phyloP scores from a whole-genome alignment of 2,113 vertebrate species.

The Datnioides undecimradiatus region DNA sequence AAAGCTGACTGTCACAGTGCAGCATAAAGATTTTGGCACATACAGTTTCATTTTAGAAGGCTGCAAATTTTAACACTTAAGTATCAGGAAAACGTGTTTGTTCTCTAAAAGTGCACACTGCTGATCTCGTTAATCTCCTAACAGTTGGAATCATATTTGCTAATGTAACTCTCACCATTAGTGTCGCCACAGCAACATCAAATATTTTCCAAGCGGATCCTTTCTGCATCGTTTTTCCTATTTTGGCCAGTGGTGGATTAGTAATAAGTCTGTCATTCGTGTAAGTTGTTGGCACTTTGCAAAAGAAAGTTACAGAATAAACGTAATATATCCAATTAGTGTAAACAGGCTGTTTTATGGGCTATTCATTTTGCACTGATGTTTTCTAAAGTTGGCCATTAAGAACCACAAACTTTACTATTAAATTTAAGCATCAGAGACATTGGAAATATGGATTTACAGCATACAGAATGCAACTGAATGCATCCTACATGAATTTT shows the following conservation, averaged over 20 bases:
- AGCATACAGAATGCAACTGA: not conserved
- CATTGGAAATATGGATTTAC: not conserved
- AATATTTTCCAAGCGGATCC: not conserved
- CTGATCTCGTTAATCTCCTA: conserved; percentile 4
- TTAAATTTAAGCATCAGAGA: not conserved
- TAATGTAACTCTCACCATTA: not conserved
- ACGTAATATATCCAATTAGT: not conserved
- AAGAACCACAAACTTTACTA: not conserved
- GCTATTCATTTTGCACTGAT: not conserved
- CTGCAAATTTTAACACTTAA: not conserved
- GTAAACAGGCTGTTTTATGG: not conserved
- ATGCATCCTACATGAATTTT: not conserved
- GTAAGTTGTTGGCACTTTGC: not conserved
- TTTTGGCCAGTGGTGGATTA: not conserved
- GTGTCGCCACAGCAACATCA: not conserved
- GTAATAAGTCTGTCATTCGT: too few relatives aligned
- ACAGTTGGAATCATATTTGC: not conserved
- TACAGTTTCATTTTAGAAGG: conserved; percentile 6
- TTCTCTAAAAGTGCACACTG: conserved; percentile 1
- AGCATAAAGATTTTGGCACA: not conserved
- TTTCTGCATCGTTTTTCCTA: not conserved
- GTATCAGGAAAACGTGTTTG: not conserved
- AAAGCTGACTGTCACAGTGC: not conserved
- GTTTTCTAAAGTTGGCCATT: not conserved
- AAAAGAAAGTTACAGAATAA: not conserved